phyloP scores from a whole-genome alignment of 2,113 vertebrate genomes.

The Crotalus helleri region DNA sequence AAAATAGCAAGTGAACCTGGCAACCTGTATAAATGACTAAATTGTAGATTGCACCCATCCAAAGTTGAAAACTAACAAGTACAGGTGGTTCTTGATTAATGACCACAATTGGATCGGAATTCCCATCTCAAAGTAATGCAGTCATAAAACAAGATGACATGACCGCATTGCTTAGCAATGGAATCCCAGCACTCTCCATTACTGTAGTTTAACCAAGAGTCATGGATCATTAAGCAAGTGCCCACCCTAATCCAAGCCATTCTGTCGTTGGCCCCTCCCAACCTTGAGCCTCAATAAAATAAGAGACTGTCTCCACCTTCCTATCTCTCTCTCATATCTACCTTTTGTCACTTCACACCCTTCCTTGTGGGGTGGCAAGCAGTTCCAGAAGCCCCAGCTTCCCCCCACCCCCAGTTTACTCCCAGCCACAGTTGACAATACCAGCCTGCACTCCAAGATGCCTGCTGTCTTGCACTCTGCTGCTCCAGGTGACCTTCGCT shows the following conservation, averaged over 20 bases:
- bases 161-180: neutral
- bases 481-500: neutral
- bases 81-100: neutral
- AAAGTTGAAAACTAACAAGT: neutral
- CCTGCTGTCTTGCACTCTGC: neutral
- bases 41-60: neutral
- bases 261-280: neutral
- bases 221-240: neutral
- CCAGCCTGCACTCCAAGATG: neutral
- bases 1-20: neutral
- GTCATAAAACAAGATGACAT: neutral
- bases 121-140: neutral
- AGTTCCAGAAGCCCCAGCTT: neutral
- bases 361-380: neutral
- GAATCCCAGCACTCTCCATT: neutral
- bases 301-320: neutral
- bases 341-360: neutral
- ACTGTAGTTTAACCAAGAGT: neutral
- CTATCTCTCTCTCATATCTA: neutral
- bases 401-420: neutral
- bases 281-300: neutral
- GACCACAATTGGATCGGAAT: neutral
- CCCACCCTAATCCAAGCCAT: neutral
- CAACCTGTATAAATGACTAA: neutral
- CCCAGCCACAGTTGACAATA: neutral